Evolutionary conservation across 2,113 vertebrate genomes (phyloP).

Genomic region (Calcarius ornatus): DNA sequence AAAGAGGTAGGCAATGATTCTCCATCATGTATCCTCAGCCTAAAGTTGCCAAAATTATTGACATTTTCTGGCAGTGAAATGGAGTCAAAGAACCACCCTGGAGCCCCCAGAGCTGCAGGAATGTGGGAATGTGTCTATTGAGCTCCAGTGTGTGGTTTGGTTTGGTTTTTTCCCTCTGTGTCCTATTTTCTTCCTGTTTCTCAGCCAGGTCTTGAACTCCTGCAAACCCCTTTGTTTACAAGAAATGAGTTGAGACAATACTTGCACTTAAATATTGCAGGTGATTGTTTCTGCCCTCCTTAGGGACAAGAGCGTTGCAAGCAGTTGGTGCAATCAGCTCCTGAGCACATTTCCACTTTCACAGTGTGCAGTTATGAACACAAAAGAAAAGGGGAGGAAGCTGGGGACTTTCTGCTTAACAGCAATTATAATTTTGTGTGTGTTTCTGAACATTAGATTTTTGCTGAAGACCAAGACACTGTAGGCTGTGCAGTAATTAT

Average conservation of each 20-base stretch:
- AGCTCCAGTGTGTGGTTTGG: background rate
- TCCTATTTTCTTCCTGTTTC: background rate
- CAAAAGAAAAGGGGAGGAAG: background rate
- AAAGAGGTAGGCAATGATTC: background rate
- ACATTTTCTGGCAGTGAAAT: background rate
- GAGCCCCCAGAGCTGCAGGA: background rate
- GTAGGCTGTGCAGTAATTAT: slow-evolving; percentile 1
- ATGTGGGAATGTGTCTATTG: no score
- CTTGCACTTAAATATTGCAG: background rate
- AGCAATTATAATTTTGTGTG: background rate
- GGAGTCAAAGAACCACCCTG: background rate
- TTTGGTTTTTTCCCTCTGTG: background rate
- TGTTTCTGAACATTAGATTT: background rate
- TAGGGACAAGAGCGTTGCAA: background rate
- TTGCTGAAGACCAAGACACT: slow-evolving; percentile 35
- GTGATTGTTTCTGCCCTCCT: background rate
- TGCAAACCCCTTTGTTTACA: background rate
- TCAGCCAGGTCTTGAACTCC: background rate
- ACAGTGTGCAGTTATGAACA: background rate
- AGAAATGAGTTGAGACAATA: background rate
- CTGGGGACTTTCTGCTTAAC: background rate
- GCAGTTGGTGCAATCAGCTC: background rate
- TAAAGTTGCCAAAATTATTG: background rate
- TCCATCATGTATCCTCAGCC: background rate
- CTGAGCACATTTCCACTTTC: background rate